Evolutionary conservation across 2,113 vertebrate genomes (phyloP).

Genomic region (Colistium nudipinnis): DNA sequence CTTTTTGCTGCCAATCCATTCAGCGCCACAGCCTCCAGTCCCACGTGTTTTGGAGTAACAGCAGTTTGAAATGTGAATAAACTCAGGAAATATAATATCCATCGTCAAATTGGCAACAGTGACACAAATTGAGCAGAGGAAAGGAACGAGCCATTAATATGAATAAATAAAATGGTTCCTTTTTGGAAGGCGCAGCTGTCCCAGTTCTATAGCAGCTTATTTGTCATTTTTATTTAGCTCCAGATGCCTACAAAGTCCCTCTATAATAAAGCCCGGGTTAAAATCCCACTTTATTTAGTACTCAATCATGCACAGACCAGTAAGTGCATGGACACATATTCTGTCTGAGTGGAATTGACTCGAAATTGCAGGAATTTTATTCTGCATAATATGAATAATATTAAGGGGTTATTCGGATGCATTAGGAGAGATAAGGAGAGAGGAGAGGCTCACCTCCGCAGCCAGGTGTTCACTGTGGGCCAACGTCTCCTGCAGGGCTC

Average conservation of each 20-base stretch:
- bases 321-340: too few relatives aligned
- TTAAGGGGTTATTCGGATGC: background rate
- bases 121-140: too few relatives aligned
- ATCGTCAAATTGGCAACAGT: too few relatives aligned
- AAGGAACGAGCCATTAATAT: too few relatives aligned
- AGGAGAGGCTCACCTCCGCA: slow-evolving; percentile 58
- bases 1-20: too few relatives aligned
- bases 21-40: too few relatives aligned
- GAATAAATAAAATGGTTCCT: background rate
- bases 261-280: background rate
- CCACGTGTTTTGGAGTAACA: too few relatives aligned
- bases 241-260: background rate
- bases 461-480: slow-evolving; percentile 59
- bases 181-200: background rate
- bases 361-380: too few relatives aligned
- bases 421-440: background rate
- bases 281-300: background rate
- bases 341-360: too few relatives aligned
- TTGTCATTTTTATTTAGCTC: background rate
- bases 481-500: slow-evolving; percentile 82
- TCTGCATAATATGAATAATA: background rate
- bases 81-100: too few relatives aligned
- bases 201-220: background rate
- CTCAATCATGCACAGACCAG: background rate
- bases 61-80: background rate